These are phyloP conservation scores for Pantherophis alleghaniensis DNA, from an alignment of 2,797 vertebrate genomes.

Conservation along the genomic window DNA sequence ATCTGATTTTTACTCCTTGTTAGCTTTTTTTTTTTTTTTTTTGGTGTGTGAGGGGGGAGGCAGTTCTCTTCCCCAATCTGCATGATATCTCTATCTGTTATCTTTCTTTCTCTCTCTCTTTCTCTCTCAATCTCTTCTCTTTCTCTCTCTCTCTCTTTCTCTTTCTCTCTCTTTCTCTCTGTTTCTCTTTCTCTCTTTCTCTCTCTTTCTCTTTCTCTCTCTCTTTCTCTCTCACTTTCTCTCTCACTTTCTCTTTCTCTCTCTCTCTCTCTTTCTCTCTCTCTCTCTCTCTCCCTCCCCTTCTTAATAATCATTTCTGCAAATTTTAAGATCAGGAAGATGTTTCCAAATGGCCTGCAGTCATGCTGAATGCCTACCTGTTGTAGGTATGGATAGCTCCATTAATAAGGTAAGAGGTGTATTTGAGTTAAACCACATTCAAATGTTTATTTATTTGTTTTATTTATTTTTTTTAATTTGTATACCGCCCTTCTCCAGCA, in stretches of 20 bases:
- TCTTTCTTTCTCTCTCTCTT: neutral
- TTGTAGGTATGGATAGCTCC: neutral
- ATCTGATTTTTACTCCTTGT: neutral
- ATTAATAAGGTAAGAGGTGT: neutral
- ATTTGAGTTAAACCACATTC: neutral
- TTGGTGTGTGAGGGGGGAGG: fast-evolving
- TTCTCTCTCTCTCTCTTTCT: fast-evolving
- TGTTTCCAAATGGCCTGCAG: neutral
- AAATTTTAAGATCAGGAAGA: neutral
- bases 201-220: neutral
- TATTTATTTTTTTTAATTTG: too few relatives aligned
- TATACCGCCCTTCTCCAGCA: too few relatives aligned
- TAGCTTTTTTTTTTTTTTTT: too few relatives aligned
- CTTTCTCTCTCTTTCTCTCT: fast-evolving
- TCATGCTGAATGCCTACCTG: neutral
- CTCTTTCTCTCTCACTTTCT: neutral
- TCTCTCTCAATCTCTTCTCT: neutral
- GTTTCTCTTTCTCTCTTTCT: too few relatives aligned
- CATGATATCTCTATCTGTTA: neutral
- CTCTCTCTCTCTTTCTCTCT: neutral
- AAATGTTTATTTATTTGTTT: too few relatives aligned
- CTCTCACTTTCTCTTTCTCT: neutral
- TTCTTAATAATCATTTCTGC: neutral
- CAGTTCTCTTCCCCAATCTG: neutral
- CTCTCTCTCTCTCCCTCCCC: neutral